A percentile compares a stretch with the other conserved stretches of the same genome.
phyloP scores from a whole-genome alignment of 1,140 invertebrate species.

The Cataglyphis hispanica region DNA sequence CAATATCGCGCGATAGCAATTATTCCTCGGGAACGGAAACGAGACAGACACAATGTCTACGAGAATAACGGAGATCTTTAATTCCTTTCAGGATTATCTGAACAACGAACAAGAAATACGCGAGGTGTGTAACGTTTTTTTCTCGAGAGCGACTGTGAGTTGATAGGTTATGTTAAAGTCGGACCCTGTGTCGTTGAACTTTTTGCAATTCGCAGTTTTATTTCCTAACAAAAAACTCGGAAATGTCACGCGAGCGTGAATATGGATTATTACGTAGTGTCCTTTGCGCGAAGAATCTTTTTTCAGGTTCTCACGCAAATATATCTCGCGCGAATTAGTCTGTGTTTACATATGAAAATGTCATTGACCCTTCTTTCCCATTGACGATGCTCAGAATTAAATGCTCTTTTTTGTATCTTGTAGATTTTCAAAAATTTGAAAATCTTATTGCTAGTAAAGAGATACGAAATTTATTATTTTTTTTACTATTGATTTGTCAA shows the following conservation, averaged over 20 bases:
- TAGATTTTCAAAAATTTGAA: no score
- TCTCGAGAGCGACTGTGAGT: background rate
- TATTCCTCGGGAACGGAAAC: background rate
- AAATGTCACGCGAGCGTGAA: background rate
- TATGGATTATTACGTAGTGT: no score
- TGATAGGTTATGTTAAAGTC: conserved; percentile 4
- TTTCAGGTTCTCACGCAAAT: background rate
- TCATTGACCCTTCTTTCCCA: conserved; percentile 1
- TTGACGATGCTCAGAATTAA: background rate
- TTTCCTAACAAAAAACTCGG: background rate
- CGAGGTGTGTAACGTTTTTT: conserved; percentile 85
- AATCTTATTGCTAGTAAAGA: background rate
- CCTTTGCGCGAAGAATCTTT: background rate
- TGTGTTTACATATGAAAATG: conserved; percentile 20
- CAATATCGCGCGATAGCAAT: background rate
- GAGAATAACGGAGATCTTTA: conserved; percentile 87
- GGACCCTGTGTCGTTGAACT: background rate
- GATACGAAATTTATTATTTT: background rate
- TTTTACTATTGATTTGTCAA: background rate
- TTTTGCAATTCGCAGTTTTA: background rate
- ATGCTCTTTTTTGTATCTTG: background rate
- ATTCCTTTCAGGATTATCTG: conserved; percentile 89
- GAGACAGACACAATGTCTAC: conserved; percentile 73
- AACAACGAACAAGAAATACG: conserved; percentile 89
- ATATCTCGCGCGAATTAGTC: background rate